Conservation (phyloP, 2,888 invertebrate species). For the Xestia sexstrigata region DNA sequence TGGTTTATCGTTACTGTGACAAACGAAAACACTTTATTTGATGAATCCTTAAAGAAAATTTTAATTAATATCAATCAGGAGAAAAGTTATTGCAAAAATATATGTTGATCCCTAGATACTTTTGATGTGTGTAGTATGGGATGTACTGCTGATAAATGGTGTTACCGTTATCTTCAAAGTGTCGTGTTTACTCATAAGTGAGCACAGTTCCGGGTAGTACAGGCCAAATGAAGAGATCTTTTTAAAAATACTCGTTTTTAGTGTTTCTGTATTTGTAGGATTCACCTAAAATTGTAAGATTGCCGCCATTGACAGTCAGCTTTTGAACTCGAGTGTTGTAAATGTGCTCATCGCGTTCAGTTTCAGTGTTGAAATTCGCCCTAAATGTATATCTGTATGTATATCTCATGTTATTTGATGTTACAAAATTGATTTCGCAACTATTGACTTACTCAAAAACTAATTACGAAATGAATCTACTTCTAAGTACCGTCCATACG, state of each 20-base stretch:
- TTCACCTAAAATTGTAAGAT: neutral
- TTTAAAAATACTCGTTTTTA: neutral
- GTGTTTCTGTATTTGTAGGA: neutral
- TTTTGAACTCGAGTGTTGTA: neutral
- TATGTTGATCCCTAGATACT: too few relatives aligned
- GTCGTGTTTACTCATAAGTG: neutral
- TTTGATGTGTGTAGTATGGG: too few relatives aligned
- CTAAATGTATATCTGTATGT: neutral
- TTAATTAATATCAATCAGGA: too few relatives aligned
- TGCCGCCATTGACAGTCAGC: neutral
- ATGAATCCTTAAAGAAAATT: too few relatives aligned
- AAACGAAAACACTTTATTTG: too few relatives aligned
- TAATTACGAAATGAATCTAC: neutral
- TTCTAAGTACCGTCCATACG: neutral
- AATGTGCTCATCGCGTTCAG: neutral
- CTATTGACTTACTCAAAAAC: neutral
- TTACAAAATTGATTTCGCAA: neutral
- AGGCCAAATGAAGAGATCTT: neutral
- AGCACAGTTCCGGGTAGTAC: neutral
- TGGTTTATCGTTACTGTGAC: too few relatives aligned
- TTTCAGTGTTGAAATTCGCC: neutral
- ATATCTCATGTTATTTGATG: neutral
- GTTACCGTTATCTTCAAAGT: neutral
- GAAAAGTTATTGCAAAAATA: too few relatives aligned
- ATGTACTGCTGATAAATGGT: slow-evolving; percentile 5